Base-by-base conservation (phyloP, 2,113 vertebrate species). In the Gadus macrocephalus region DNA sequence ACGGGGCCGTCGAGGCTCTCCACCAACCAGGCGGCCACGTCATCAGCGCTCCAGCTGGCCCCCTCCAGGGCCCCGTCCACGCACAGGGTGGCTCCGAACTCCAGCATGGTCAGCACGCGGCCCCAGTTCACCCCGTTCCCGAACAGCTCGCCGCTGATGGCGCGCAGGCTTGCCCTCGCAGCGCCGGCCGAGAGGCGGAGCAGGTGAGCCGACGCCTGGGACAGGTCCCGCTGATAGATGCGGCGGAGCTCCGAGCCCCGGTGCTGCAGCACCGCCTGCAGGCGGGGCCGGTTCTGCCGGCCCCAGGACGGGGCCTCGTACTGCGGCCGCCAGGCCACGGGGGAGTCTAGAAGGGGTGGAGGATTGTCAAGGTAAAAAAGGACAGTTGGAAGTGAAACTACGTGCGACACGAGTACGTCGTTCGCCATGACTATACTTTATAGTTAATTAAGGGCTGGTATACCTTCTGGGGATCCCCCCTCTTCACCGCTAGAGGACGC, bases 91-190 rank as follows among this genome's bases (percentile, higher is more conserved):
- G 94, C 93, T 0, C 95, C 95, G 15, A 98, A 95, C 83, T 95
- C 95, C 68, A 98, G 95, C 90, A 98, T 94, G 78, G 94, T 93
- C 81, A 98, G 90, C 12, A 98, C 94, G 35, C 96, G 90, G 65
- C 96, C 96, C 96, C 96, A 98, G 90, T 97, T 98, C 53, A 97
- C 91, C 6, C 94, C 96, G 0, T 96, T 94, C 81, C 90, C 91
- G 88, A 97, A 97, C 71, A 97, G 92, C 85, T 96, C 95, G 73
- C 94, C 94, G 70, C 92, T 89, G 72, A 96, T 92, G 0, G 92
- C 89, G 35, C 89, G 81, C 62, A 98, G 95, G 82, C 91, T 88
- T 69, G 88, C 89, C 74, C 90, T 84, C 60, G 90, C 93, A 7
- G 89, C 92, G 66, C 88, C 85, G 27, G 91, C 92, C 0, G 90